Evolutionary conservation across 2,888 invertebrate species (phyloP).

Genomic region (Amorpha juglandis): DNA sequence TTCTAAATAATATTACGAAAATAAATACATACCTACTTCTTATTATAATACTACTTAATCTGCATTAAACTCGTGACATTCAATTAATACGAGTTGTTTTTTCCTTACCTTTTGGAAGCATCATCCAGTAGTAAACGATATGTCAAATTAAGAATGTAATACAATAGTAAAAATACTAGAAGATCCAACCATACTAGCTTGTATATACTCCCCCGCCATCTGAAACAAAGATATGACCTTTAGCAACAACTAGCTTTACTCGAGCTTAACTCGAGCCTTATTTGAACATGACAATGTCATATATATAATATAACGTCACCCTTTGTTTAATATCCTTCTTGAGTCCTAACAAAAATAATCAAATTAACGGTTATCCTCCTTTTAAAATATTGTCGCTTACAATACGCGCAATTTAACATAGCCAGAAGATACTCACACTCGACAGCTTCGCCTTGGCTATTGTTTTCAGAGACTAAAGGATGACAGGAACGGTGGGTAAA

Average conservation of each 20-base stretch:
- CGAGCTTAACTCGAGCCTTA: not conserved
- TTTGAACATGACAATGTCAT: not conserved
- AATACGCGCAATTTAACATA: no score
- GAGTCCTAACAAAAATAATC: no score
- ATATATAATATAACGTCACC: not conserved
- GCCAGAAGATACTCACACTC: no score
- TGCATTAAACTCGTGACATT: not conserved
- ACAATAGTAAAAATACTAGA: conserved; percentile 89
- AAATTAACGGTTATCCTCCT: no score
- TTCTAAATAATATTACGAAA: not conserved
- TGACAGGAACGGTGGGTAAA: no score
- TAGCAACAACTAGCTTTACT: not conserved
- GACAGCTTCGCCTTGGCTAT: no score
- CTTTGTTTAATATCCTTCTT: not conserved
- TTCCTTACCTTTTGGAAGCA: conserved; percentile 87
- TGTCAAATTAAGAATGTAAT: conserved; percentile 90
- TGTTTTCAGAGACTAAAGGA: no score
- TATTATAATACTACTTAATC: no score
- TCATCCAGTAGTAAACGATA: conserved; percentile 89
- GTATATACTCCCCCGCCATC: conserved; percentile 98
- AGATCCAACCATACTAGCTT: conserved; percentile 97
- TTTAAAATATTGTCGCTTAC: no score
- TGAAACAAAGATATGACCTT: conserved; percentile 70
- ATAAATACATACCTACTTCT: no score
- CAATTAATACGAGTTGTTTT: not conserved